These are phyloP conservation scores for Apis dorsata DNA, from an alignment of 1,140 invertebrate species.

Conservation along the genomic window DNA sequence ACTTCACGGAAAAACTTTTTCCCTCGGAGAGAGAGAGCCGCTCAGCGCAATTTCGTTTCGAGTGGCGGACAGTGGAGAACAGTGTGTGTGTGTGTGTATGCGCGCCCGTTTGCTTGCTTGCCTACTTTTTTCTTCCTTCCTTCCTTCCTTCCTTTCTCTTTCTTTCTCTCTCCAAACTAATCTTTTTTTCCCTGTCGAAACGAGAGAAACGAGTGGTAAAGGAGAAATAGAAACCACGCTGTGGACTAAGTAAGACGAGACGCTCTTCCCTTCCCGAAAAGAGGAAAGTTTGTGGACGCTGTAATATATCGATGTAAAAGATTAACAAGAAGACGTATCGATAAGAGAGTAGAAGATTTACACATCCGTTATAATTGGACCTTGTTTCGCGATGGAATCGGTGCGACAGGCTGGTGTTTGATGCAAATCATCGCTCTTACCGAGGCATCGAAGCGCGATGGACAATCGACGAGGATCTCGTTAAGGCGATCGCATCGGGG, in stretches of 20 bases:
- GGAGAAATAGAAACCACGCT: not conserved
- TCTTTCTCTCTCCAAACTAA: not conserved
- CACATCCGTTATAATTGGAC: not conserved
- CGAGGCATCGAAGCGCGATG: not conserved
- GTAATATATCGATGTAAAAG: no score
- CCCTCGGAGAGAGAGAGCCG: not conserved
- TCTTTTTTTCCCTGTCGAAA: no score
- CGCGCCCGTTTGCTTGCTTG: no score
- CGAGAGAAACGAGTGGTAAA: not conserved
- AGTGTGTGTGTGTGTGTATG: not conserved
- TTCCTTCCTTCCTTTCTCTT: not conserved
- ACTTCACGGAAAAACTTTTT: conserved; percentile 39
- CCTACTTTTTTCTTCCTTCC: no score
- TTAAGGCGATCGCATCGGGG: not conserved
- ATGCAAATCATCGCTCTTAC: not conserved
- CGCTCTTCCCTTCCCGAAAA: no score
- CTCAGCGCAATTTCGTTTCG: not conserved
- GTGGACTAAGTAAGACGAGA: not conserved
- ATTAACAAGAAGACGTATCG: no score
- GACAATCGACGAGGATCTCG: conserved; percentile 20
- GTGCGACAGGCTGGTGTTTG: not conserved
- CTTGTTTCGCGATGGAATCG: not conserved
- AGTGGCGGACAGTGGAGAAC: conserved; percentile 2
- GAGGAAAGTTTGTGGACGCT: no score
- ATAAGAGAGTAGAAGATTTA: not conserved